These are phyloP conservation scores for Catostomus latipinnis DNA, from an alignment of 2,797 vertebrate genomes.

Conservation along the genomic window DNA sequence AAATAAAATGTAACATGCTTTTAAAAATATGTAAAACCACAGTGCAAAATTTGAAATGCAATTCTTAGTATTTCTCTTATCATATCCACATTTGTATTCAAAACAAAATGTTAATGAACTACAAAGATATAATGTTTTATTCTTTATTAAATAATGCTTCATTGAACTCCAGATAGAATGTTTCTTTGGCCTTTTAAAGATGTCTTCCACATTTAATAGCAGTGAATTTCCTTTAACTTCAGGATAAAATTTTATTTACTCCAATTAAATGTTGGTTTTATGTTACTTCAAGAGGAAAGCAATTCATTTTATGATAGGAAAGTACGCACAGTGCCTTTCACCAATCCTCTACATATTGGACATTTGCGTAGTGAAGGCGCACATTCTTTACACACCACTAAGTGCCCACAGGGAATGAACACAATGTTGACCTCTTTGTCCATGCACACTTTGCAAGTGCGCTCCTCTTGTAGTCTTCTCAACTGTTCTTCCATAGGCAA, in stretches of 20 bases:
- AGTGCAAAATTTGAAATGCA: neutral
- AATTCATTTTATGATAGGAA: constrained; percentile 85
- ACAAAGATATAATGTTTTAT: neutral
- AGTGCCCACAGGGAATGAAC: constrained; percentile 97
- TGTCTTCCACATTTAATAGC: too few relatives aligned
- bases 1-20: neutral
- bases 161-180: too few relatives aligned
- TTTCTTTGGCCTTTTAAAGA: too few relatives aligned
- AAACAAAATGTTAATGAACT: neutral
- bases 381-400: constrained; percentile 97
- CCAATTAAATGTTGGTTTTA: too few relatives aligned
- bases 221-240: too few relatives aligned
- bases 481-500: constrained; percentile 96
- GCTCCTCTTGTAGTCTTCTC: constrained; percentile 92
- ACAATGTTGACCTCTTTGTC: constrained; percentile 98
- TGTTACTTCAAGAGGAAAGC: too few relatives aligned
- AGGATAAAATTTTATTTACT: too few relatives aligned
- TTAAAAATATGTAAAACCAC: neutral
- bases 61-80: neutral
- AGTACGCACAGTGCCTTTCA: constrained; percentile 96
- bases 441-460: constrained; percentile 99
- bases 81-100: neutral
- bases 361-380: constrained; percentile 94
- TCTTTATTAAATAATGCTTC: too few relatives aligned
- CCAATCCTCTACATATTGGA: constrained; percentile 94